phyloP scores from a whole-genome alignment of 2,888 invertebrate genomes.

The Tenthredo livida region DNA sequence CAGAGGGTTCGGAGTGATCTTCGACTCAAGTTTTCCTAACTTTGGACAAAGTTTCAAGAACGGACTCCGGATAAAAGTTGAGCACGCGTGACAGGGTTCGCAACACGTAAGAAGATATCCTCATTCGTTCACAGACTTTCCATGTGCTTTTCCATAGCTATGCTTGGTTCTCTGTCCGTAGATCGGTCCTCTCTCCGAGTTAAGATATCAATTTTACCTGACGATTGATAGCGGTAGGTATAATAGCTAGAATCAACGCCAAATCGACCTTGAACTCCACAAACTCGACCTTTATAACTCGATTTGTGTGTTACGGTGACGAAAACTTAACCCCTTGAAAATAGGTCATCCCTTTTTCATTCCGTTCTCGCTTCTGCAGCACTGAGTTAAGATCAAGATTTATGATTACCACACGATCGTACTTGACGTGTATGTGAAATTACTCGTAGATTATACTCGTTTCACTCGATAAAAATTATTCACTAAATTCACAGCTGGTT shows the following conservation, averaged over 20 bases:
- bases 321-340: background rate
- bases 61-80: background rate
- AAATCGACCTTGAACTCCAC: background rate
- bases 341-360: background rate
- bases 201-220: background rate
- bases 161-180: background rate
- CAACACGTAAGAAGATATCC: background rate
- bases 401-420: background rate
- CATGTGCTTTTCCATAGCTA: background rate
- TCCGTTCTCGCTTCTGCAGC: no score
- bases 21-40: background rate
- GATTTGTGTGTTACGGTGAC: background rate
- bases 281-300: constrained; percentile 13
- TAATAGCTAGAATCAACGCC: background rate
- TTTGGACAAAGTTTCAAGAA: background rate
- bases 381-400: background rate
- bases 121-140: background rate
- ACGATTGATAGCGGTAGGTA: background rate
- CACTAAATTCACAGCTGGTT: background rate
- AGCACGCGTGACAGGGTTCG: background rate
- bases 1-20: background rate
- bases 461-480: background rate
- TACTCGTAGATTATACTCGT: background rate
- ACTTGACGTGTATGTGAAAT: background rate
- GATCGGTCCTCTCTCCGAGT: background rate